Evolutionary conservation across 53 echinoderm and acorn worm species (phyloP).

Genomic region (Actinopyga echinites): DNA sequence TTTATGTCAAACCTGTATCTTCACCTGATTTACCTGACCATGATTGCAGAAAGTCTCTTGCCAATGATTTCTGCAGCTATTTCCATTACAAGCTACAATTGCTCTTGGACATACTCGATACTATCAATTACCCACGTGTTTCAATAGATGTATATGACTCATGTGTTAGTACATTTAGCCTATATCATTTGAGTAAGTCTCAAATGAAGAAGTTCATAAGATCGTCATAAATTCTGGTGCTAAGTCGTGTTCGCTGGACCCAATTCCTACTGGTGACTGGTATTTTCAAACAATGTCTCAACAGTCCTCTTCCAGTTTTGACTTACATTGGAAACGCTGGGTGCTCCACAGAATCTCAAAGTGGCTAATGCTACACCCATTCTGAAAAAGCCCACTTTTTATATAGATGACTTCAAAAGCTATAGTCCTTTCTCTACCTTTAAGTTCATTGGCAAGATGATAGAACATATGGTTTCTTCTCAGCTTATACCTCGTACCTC

Average conservation of each 20-base stretch:
- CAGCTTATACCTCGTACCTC: slow-evolving; percentile 17
- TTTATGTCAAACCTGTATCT: too few species aligned
- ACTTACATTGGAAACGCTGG: neutral
- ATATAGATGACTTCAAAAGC: slow-evolving; percentile 36
- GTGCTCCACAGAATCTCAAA: slow-evolving; percentile 30
- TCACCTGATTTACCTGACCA: too few species aligned
- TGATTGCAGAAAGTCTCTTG: too few species aligned
- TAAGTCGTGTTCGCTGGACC: neutral
- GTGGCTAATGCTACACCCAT: slow-evolving; percentile 43
- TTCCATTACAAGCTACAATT: too few species aligned
- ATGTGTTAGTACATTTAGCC: too few species aligned
- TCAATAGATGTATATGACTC: too few species aligned
- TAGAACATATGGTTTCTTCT: slow-evolving; percentile 16
- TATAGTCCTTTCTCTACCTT: slow-evolving; percentile 49
- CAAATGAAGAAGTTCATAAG: slow-evolving; percentile 6
- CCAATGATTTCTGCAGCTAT: too few species aligned
- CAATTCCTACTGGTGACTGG: slow-evolving; percentile 6
- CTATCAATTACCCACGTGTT: too few species aligned
- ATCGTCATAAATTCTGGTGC: neutral
- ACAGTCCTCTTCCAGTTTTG: neutral
- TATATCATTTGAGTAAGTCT: too few species aligned
- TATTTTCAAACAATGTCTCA: neutral
- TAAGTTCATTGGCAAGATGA: slow-evolving; percentile 21
- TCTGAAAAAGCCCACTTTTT: slow-evolving; percentile 37
- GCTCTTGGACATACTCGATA: too few species aligned